Conservation (phyloP, 2,888 invertebrate species). For the Papilio gigon region DNA sequence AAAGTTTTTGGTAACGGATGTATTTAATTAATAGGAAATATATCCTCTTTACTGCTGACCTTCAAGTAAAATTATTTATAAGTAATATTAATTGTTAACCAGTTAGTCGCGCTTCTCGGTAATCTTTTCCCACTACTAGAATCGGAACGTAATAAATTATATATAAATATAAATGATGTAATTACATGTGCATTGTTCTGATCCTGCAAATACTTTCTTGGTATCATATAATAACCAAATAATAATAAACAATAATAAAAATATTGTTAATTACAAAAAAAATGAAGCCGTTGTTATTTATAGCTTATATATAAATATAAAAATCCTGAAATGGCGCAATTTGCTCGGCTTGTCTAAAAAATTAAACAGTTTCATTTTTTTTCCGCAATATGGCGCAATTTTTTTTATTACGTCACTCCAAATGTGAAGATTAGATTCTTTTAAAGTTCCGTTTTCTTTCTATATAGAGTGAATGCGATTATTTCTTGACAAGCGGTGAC, state of each 20-base stretch:
- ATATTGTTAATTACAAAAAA: too few species aligned
- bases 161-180: background rate
- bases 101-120: background rate
- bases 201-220: too few species aligned
- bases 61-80: background rate
- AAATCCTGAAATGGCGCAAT: too few species aligned
- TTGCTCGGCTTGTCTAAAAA: too few species aligned
- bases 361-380: too few species aligned
- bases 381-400: too few species aligned
- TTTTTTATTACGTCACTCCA: too few species aligned
- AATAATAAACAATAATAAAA: too few species aligned
- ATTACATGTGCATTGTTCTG: too few species aligned
- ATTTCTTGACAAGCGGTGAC: slow-evolving; percentile 22
- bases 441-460: background rate
- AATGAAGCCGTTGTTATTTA: too few species aligned
- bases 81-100: background rate
- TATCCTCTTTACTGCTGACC: background rate
- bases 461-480: background rate
- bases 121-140: background rate
- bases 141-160: background rate
- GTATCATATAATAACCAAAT: too few species aligned
- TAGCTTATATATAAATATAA: too few species aligned
- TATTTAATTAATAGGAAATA: background rate
- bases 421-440: background rate
- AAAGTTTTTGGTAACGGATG: background rate